Percentiles rank a stretch among this genome's conserved stretches.
Evolutionary conservation across 1,140 invertebrate genomes (phyloP).

Genomic region (Ceratosolen solmsi): DNA sequence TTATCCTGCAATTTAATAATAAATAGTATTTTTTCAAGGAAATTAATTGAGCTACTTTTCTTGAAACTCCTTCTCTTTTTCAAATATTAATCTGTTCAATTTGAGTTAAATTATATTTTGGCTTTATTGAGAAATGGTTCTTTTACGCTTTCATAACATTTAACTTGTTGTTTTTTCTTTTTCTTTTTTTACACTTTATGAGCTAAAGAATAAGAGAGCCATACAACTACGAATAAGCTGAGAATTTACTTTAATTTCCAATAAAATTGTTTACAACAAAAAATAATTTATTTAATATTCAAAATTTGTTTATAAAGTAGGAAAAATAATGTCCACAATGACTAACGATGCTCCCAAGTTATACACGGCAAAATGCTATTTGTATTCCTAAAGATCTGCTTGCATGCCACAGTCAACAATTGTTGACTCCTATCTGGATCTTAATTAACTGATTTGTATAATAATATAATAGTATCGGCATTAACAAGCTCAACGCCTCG

Average conservation of each 20-base stretch:
- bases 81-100: not conserved
- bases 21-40: too few relatives aligned
- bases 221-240: too few relatives aligned
- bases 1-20: too few relatives aligned
- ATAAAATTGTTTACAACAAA: too few relatives aligned
- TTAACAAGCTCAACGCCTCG: not conserved
- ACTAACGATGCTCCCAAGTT: not conserved
- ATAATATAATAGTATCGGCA: not conserved
- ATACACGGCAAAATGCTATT: not conserved
- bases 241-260: not conserved
- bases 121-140: not conserved
- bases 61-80: not conserved
- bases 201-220: too few relatives aligned
- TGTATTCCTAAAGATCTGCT: not conserved
- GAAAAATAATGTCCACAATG: not conserved
- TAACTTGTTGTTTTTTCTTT: not conserved
- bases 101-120: not conserved
- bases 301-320: too few relatives aligned
- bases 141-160: not conserved
- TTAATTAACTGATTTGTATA: slow-evolving; percentile 17
- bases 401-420: not conserved
- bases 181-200: not conserved
- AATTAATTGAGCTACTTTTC: not conserved
- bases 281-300: not conserved
- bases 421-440: not conserved